Base-by-base conservation (phyloP, 2,113 vertebrate species). In the Oplegnathus fasciatus region DNA sequence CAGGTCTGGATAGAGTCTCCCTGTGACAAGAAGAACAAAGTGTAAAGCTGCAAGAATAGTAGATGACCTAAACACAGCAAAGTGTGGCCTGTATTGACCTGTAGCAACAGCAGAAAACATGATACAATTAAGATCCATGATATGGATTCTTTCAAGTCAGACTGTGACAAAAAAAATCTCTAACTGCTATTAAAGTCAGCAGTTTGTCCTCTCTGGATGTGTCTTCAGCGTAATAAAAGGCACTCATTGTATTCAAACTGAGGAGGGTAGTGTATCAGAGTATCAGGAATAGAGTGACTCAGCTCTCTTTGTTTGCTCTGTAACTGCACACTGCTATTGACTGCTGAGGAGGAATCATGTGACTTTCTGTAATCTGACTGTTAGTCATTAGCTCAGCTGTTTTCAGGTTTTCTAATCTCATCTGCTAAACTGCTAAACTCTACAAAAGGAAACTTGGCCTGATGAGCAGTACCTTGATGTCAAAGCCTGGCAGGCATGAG, bases 401-500 rank as follows among this genome's bases (percentile, higher is more conserved):
- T 37, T 37, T 37, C 34, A 37, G 34, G 34, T 37, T 37, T 37
- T 37, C 34, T 37, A 37, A 37, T 37, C 34, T 37, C 6, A 37
- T 37, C 34, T 37, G 13, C 28, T 48, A 18, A 65, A 50, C 30
- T 9, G n/a, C 26, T 42, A 24, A 61, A 65, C 13, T 6, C 18
- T 10, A 8, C 2, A 44, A 28, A 37, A 26, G 1, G 28, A 65
- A 50, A 46, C 4, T 1, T 61, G 46, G 7, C 9, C 18, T 24
- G 69, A 48, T 32, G 22, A 71, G 68, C 32, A 8, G 50, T 96
- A 99, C 98, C 95, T 98, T 95, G 90, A 99, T 89, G 78, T 96
- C 93, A 92, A 98, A 99, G 69, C 98, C 98, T 83, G 96, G 89
- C 69, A 97, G 93, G 91, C 98, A 99, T 13, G 95, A 96, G 90